Percentiles rank a stretch among this genome's conserved stretches.
phyloP scores from a whole-genome alignment of 2,797 vertebrate genomes.

The Amazona finschi region DNA sequence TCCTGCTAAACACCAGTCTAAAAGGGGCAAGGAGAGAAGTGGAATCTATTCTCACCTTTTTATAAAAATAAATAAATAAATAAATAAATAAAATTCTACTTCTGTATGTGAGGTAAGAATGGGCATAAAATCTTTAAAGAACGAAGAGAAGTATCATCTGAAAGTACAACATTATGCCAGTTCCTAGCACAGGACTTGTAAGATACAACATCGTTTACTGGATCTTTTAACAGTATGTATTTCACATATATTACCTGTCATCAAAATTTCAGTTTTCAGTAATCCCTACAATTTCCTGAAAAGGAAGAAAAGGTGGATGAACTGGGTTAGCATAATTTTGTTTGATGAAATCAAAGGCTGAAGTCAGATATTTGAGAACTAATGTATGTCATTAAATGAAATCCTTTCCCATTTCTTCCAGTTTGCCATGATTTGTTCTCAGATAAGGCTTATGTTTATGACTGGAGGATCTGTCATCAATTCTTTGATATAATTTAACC shows the following conservation, averaged over 20 bases:
- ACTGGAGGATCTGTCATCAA: not conserved
- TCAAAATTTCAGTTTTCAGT: constrained; percentile 16
- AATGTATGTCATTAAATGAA: not conserved
- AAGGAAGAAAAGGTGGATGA: not conserved
- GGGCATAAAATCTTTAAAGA: not conserved
- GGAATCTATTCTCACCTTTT: not conserved
- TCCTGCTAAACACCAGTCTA: not conserved
- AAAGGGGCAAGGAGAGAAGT: not conserved
- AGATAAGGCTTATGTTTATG: not conserved
- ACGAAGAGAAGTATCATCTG: not conserved
- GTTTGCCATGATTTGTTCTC: not conserved
- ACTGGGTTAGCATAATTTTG: not conserved
- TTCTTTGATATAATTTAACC: not conserved
- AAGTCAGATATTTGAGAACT: constrained; percentile 28
- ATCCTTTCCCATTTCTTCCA: not conserved
- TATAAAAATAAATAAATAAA: not conserved
- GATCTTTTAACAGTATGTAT: not conserved
- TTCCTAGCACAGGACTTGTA: not conserved
- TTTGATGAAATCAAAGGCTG: constrained; percentile 6
- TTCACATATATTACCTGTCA: not conserved
- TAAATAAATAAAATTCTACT: not conserved
- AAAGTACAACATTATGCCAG: not conserved
- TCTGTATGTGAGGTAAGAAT: not conserved
- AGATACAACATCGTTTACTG: not conserved
- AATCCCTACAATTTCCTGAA: constrained; percentile 9